Percentiles rank a stretch among this genome's conserved stretches.
phyloP scores from a whole-genome alignment of 2,797 vertebrate species.

The Sarcophilus harrisii region DNA sequence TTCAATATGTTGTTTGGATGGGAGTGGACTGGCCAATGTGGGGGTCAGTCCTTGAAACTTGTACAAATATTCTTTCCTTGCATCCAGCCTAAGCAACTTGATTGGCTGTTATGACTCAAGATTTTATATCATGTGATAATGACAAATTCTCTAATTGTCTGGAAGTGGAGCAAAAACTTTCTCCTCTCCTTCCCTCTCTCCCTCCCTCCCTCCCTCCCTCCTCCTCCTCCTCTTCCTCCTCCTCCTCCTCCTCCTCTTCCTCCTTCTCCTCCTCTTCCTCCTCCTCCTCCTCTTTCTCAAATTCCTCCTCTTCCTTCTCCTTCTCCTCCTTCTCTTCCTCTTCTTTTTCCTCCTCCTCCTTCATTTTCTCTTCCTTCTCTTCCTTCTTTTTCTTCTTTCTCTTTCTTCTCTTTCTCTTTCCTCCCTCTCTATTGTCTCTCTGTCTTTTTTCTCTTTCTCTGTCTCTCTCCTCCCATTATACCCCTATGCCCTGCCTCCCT shows the following conservation, averaged over 20 bases:
- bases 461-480: accelerated
- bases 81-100: not conserved
- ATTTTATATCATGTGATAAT: not conserved
- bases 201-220: too few species aligned
- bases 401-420: not conserved
- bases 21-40: not conserved
- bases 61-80: not conserved
- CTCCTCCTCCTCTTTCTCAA: too few species aligned
- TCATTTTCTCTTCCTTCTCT: too few species aligned
- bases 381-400: not conserved
- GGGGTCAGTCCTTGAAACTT: not conserved
- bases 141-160: not conserved
- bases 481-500: not conserved
- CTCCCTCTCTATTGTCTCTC: too few species aligned
- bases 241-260: too few species aligned
- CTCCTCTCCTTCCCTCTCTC: not conserved
- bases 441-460: too few species aligned
- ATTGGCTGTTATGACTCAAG: not conserved
- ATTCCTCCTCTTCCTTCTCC: too few species aligned
- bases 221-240: too few species aligned
- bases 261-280: too few species aligned
- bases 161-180: not conserved
- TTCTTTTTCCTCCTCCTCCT: too few species aligned
- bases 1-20: not conserved
- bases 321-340: not conserved